Percentiles rank a stretch among this genome's conserved stretches.
These are phyloP conservation scores for Megathymus violae DNA, from an alignment of 1,140 invertebrate species.

Conservation along the genomic window DNA sequence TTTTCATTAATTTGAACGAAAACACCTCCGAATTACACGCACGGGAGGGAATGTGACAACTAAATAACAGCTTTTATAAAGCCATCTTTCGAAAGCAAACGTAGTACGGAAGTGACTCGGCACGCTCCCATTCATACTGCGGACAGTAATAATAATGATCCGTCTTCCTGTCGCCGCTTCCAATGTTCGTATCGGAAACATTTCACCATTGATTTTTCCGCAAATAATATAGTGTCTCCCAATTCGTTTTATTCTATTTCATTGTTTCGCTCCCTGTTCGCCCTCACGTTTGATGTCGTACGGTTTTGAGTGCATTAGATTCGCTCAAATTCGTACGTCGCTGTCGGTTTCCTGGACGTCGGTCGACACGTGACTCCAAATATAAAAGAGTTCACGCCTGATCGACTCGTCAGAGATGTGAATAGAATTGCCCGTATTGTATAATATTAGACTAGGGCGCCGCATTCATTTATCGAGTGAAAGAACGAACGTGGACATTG, in stretches of 20 bases:
- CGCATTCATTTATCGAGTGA: constrained; percentile 43
- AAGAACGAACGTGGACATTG: constrained; percentile 38
- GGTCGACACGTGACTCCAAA: constrained; percentile 73
- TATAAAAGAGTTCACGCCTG: constrained; percentile 81
- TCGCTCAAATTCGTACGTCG: constrained; percentile 68
- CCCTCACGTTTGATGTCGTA: constrained; percentile 55
- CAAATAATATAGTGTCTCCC: constrained; percentile 68
- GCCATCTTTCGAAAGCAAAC: constrained; percentile 63
- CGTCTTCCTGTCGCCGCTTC: constrained; percentile 63
- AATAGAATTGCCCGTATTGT: constrained; percentile 80
- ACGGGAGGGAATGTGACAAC: constrained; percentile 45
- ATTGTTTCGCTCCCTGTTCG: constrained; percentile 58
- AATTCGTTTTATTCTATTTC: constrained; percentile 53
- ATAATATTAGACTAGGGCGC: constrained; percentile 62
- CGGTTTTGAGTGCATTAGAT: constrained; percentile 80
- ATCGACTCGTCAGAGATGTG: constrained; percentile 67
- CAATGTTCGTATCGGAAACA: constrained; percentile 65
- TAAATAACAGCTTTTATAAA: constrained; percentile 73
- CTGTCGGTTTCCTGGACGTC: constrained; percentile 73
- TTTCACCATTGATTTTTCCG: constrained; percentile 80
- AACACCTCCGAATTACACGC: constrained; percentile 46
- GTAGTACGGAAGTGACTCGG: constrained; percentile 54
- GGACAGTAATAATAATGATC: constrained; percentile 76
- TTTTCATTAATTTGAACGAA: constrained; percentile 33
- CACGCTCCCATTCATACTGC: constrained; percentile 58